Evolutionary conservation across 1,140 invertebrate species (phyloP), one percentile per base, ranked within the genome.

Genomic region (Alviniconcha marisindica): DNA sequence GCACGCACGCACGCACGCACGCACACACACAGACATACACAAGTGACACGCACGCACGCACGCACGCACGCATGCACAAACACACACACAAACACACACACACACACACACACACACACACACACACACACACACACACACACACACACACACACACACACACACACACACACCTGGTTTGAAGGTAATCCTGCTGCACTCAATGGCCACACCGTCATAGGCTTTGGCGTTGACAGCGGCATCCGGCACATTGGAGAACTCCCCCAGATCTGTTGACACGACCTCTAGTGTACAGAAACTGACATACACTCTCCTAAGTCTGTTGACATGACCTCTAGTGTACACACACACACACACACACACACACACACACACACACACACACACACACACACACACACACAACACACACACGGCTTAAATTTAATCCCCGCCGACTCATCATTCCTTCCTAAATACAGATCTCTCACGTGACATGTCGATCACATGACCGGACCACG

Each of bases 191-290:
- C 78, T 80, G 51, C 87, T 87, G 56, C 88, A 89, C 31, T 88
- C 83, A 7, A 90, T 84, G 0, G 83, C 85, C 33, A 84, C 87
- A 44, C 87, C 88, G 66, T 90, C 87, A 63, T 87, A 90, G 0
- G 89, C 89, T 36, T 82, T 83, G 51, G 87, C 83, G 48, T 84
- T 84, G 38, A 89, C 87, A 2, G 87, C 84, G 5, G 85, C 88
- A 69, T 88, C 85, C 4, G 84, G 82, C 2, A 90, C 88, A 60
- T 90, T 90, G 40, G 88, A 88, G 60, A 90, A 90, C 74, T 90
- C 87, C 14, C 87, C 86, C 66, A 90, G 71, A 54, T 74, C 89
- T 90, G 60, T n/a, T n/a, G n/a, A n/a, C n/a, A n/a, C n/a, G n/a
- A n/a, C n/a, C n/a, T n/a, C n/a, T n/a, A n/a, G n/a, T n/a, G n/a